Percentiles rank a stretch among this genome's conserved stretches.
These are phyloP conservation scores for Brachymystax lenok DNA, from an alignment of 2,797 vertebrate genomes.

Conservation along the genomic window DNA sequence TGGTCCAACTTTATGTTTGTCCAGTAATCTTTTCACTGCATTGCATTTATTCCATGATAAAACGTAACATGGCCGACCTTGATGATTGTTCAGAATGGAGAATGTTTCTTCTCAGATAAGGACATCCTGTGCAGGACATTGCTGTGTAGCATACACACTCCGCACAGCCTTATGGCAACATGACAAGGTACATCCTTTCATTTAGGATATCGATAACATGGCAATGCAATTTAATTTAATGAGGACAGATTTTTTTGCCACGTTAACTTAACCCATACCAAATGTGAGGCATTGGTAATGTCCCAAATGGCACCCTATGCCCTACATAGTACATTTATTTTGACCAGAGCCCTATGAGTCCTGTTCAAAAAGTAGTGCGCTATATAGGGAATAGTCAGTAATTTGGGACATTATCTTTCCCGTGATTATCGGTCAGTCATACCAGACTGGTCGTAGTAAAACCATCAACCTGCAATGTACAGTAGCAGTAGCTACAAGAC, in stretches of 20 bases:
- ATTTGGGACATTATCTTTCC: not conserved
- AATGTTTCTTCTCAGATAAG: constrained; percentile 43
- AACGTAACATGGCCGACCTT: constrained; percentile 39
- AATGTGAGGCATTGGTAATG: too few relatives aligned
- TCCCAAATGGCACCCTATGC: too few relatives aligned
- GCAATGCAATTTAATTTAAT: too few relatives aligned
- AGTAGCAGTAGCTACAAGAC: not conserved
- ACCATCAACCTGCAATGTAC: not conserved
- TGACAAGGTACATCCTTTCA: not conserved
- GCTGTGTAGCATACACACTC: constrained; percentile 17
- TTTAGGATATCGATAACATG: not conserved
- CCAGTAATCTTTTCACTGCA: not conserved
- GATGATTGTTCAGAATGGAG: constrained; percentile 52
- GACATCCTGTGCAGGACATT: constrained; percentile 47
- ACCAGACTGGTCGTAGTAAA: not conserved
- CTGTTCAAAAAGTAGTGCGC: not conserved
- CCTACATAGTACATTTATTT: too few relatives aligned
- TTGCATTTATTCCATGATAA: not conserved
- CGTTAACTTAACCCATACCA: too few relatives aligned
- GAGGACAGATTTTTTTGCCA: too few relatives aligned
- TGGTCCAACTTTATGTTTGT: not conserved
- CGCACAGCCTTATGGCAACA: not conserved
- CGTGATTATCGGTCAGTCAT: not conserved
- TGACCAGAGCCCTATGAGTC: not conserved
- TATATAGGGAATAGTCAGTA: not conserved